Evolutionary conservation across 1,140 invertebrate species (phyloP), one percentile per base, ranked within the genome.

Genomic region (Rhyacophila brunnea): DNA sequence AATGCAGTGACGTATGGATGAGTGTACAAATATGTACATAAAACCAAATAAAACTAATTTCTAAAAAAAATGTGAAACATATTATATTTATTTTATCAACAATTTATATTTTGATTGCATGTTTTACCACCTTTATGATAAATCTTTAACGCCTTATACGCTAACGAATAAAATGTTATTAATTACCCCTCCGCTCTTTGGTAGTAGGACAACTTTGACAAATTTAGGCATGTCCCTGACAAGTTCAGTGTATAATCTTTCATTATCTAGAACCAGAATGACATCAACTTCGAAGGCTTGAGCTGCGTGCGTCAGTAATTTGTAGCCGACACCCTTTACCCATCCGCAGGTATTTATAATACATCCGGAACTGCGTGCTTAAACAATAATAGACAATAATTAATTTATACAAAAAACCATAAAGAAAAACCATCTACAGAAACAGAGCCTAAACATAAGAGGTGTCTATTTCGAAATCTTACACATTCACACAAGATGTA

Each of bases 341-440:
- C 95, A 99, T 1, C 96, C 96, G 70, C 95, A 96, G 0, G 97
- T 99, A 71, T 99, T 99, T 47, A 99, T 96, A 32, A 99, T 88
- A 1, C 94, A 90, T n/a, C 97, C 97, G 20, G 95, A 96, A 38
- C 82, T 81, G 71, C 89, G 88, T 0, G 89, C 90, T 90, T 69
- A 9, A 77, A 75, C n/a, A 70, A 66, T 73, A 75, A 47, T 7
- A 18, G 13, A 32, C 11, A n/a, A 40, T 40, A 40, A 4, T 40
- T 40, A 40, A 23, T 42, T 18, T n/a, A n/a, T n/a, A n/a, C n/a
- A n/a, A n/a, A n/a, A n/a, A n/a, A n/a, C n/a, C n/a, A n/a, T n/a
- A n/a, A n/a, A n/a, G n/a, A n/a, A n/a, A n/a, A n/a, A n/a, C n/a
- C n/a, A n/a, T n/a, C n/a, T n/a, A n/a, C n/a, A n/a, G n/a, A n/a